Evolutionary conservation across 1,140 invertebrate species (phyloP), one percentile per base, ranked within the genome.

Genomic region (Sipha flava): DNA sequence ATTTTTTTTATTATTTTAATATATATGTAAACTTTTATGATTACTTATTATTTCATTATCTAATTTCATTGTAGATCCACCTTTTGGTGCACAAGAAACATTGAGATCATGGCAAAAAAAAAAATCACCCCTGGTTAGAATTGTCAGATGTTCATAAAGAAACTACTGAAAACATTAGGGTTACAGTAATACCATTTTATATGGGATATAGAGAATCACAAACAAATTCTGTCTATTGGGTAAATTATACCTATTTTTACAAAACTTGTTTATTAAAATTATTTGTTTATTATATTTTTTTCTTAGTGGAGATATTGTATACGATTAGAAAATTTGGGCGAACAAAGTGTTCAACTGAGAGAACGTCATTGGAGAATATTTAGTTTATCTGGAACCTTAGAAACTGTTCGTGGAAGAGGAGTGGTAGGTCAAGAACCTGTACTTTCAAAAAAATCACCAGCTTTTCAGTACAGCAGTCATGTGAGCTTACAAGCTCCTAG

Each of bases 171-270:
- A 93, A 94, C 85, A 92, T 98, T 81, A 88, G 96, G 23, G 92
- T 99, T 7, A 99, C 97, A 12, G 97, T 98, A 3, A 98, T 98
- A 85, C 97, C 97, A 4, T 98, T 98, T 86, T 98, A 97, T 85
- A 96, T 97, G 93, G 95, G 95, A 34, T 96, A 93, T 83, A 89
- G 95, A 82, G 94, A 95, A 84, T 93, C 92, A 59, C 94, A 96
- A 84, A 92, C 93, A 75, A 92, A 91, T 47, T 91, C 92, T 47
- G 94, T 95, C n/a, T 96, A 95, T 86, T 97, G 95, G 95, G 95
- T 96, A 87, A 64, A 2, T 62, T 18, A 62, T 23, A 23, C 16
- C 34, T 16, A 26, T n/a, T 0, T 23, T 21, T 26, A 16, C 43
- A n/a, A n/a, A n/a, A n/a, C n/a, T 4, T 18, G 0, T 0, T 12